phyloP scores from a whole-genome alignment of 2,797 vertebrate genomes.

The Onychomys torridus region DNA sequence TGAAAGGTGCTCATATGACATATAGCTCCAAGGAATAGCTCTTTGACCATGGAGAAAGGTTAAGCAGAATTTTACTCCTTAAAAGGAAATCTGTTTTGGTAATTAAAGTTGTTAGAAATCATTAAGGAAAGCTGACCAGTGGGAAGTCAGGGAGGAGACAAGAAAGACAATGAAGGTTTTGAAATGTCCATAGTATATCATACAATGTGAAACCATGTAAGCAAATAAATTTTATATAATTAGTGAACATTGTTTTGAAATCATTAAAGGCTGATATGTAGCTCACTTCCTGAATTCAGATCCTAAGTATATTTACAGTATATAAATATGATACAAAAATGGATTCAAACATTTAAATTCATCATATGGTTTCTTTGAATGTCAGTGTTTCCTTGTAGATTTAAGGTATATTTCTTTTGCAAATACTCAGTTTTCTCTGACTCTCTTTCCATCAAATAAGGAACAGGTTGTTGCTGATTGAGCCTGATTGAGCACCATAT shows the following conservation, averaged over 20 bases:
- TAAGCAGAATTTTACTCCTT: slow-evolving; percentile 45
- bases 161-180: background rate
- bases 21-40: background rate
- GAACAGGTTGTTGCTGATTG: background rate
- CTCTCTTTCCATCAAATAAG: background rate
- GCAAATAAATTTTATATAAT: background rate
- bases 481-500: background rate
- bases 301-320: background rate
- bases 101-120: background rate
- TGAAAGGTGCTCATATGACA: background rate
- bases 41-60: background rate
- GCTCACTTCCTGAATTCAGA: background rate
- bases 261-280: background rate
- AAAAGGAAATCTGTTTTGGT: slow-evolving; percentile 10
- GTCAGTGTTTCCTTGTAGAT: background rate
- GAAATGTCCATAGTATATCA: background rate
- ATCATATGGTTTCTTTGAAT: slow-evolving; percentile 47
- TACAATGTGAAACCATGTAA: background rate
- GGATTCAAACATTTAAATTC: slow-evolving; percentile 20
- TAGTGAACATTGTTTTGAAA: background rate
- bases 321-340: slow-evolving; percentile 37
- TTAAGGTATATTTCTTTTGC: slow-evolving; percentile 56
- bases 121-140: background rate
- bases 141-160: background rate
- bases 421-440: background rate